Evolutionary conservation across 2,888 invertebrate species (phyloP).

Genomic region (Eupeodes luniger): DNA sequence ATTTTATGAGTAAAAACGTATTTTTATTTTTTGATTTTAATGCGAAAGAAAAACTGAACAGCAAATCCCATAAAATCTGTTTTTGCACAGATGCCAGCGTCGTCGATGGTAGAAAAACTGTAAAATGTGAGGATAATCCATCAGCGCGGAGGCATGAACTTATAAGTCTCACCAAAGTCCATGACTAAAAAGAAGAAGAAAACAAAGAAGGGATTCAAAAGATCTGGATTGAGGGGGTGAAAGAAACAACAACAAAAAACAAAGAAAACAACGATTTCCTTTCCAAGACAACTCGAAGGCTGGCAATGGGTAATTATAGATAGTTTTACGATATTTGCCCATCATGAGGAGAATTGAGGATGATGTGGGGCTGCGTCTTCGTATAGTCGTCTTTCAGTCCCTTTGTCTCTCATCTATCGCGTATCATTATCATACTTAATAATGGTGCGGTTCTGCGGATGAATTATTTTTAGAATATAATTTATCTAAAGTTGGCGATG

Average conservation of each 20-base stretch:
- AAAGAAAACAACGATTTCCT: neutral
- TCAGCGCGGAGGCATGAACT: neutral
- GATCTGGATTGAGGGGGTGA: neutral
- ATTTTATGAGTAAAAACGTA: constrained; percentile 44
- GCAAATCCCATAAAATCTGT: constrained; percentile 23
- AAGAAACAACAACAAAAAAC: neutral
- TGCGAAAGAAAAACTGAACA: constrained; percentile 25
- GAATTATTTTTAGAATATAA: too few relatives aligned
- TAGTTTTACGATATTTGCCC: constrained; percentile 20
- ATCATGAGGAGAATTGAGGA: neutral
- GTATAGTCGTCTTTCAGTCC: neutral
- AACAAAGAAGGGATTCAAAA: neutral
- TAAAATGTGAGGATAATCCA: constrained; percentile 50
- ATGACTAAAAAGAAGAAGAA: neutral
- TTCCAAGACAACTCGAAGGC: neutral
- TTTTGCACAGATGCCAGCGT: constrained; percentile 6
- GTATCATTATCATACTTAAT: neutral
- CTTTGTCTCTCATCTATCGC: constrained; percentile 1
- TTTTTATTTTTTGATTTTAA: constrained; percentile 30
- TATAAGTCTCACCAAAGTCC: neutral
- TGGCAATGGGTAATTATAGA: constrained; percentile 13
- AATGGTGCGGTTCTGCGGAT: neutral
- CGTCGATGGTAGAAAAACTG: too few relatives aligned
- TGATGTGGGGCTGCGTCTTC: neutral
- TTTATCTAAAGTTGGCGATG: too few relatives aligned